Evolutionary conservation across 2,113 vertebrate genomes (phyloP).

Genomic region (Protobothrops mucrosquamatus): DNA sequence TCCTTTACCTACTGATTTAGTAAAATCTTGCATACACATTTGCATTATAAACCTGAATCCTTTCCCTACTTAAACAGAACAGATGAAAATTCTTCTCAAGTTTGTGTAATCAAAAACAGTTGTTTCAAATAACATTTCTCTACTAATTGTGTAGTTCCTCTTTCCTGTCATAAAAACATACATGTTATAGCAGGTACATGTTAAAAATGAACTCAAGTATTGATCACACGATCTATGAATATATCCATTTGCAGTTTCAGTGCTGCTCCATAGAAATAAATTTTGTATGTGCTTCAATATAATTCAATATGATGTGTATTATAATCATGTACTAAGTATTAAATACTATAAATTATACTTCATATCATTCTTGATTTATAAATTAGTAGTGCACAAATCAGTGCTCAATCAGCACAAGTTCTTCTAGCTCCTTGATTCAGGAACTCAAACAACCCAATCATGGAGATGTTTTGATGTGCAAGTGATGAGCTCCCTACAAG

Average conservation of each 20-base stretch:
- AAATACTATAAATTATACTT: not conserved
- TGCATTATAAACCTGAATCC: not conserved
- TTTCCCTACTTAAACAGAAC: not conserved
- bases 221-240: not conserved
- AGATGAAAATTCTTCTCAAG: not conserved
- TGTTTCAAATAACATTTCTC: not conserved
- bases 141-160: not conserved
- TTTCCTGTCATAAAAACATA: not conserved
- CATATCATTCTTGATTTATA: not conserved
- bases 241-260: not conserved
- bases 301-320: not conserved
- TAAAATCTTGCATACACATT: not conserved
- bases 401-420: not conserved
- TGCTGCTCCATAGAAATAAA: not conserved
- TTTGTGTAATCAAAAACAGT: not conserved
- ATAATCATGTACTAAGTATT: not conserved
- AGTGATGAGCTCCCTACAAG: not conserved
- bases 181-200: not conserved
- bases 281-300: not conserved
- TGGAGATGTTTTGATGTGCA: not conserved
- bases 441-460: not conserved
- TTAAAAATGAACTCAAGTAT: not conserved
- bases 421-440: not conserved
- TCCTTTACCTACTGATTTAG: not conserved
- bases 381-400: not conserved